Evolutionary conservation across 2,797 vertebrate species (phyloP).

Genomic region (Silurus aristotelis): DNA sequence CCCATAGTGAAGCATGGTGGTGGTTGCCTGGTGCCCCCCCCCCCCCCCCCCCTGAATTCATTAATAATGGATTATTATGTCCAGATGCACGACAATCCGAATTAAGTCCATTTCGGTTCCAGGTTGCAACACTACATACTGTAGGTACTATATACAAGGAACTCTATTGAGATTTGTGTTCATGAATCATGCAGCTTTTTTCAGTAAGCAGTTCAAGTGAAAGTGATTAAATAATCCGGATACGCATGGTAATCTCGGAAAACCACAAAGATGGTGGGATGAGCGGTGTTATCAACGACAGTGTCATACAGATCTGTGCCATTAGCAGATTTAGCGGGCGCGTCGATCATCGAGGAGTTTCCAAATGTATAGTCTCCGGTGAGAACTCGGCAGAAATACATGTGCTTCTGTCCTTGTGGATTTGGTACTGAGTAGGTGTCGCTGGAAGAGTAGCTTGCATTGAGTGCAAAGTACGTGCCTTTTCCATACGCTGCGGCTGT

Average conservation of each 20-base stretch:
- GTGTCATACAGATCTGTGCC: slow-evolving; percentile 74
- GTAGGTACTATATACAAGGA: neutral
- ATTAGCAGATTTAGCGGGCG: slow-evolving; percentile 70
- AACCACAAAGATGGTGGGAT: slow-evolving; percentile 78
- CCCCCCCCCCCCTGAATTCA: neutral
- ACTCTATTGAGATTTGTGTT: neutral
- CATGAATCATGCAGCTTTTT: neutral
- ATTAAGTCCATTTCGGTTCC: neutral
- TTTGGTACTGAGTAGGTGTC: slow-evolving; percentile 76
- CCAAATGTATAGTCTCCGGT: slow-evolving; percentile 75
- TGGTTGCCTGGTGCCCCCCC: no score
- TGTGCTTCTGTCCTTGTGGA: slow-evolving; percentile 65
- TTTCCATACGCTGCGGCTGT: slow-evolving; percentile 77
- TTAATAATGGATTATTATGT: neutral
- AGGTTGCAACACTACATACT: neutral
- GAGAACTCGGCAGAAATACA: slow-evolving; percentile 87
- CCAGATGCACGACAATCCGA: neutral
- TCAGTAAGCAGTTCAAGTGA: slow-evolving; percentile 58
- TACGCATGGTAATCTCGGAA: slow-evolving; percentile 87
- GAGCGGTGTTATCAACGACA: slow-evolving; percentile 64
- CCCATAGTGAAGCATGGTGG: no score
- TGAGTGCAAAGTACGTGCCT: slow-evolving; percentile 86
- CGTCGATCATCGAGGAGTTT: slow-evolving; percentile 50
- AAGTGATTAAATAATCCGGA: slow-evolving; percentile 89
- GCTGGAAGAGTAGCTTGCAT: slow-evolving; percentile 74